Evolutionary conservation across 2,888 invertebrate species (phyloP), one percentile per base, ranked within the genome.

Genomic region (Trichogramma dendrolimi): DNA sequence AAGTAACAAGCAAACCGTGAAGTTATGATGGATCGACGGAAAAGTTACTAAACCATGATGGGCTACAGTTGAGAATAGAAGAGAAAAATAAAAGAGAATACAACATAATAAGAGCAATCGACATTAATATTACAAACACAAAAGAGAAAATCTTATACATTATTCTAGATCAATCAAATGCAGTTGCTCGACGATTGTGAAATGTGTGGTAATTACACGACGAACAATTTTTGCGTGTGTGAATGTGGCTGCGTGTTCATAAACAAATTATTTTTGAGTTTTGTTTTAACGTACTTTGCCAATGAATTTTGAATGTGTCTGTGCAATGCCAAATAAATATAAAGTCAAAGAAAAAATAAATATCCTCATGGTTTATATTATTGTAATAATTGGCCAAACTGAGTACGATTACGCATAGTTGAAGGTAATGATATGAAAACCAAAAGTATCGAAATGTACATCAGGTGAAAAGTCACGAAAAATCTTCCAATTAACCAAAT

Each of bases 221-320:
- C n/a, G 46, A 46, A 10, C 8, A 46, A 46, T 10, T 10, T 10
- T 8, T 10, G n/a, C 8, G 70, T 71, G 74, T 73, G 73, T 71
- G 71, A 73, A 63, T 71, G 71, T 72, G 72, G 69, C 71, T 73
- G 74, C 73, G 76, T 78, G 78, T 77, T 78, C 76, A 75, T 72
- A 69, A 73, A 71, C 62, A 64, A 64, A 61, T 63, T 66, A 59
- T 67, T 68, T 66, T 64, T 60, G 59, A 61, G 61, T 60, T 61
- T 59, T 63, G 44, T 52, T 11, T 8, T 42, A 27, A 51, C 49
- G 41, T 67, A 57, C 63, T 69, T 63, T 68, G 69, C 65, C 69
- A 69, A 67, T 58, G 65, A 68, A 67, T 63, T 55, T 60, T 68
- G 60, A 57, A 64, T 66, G 65, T 66, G 67, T 67, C 61, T 64